Percentiles rank a stretch among this genome's conserved stretches.
Evolutionary conservation across 2,797 vertebrate species (phyloP).

Genomic region (Molossus molossus): DNA sequence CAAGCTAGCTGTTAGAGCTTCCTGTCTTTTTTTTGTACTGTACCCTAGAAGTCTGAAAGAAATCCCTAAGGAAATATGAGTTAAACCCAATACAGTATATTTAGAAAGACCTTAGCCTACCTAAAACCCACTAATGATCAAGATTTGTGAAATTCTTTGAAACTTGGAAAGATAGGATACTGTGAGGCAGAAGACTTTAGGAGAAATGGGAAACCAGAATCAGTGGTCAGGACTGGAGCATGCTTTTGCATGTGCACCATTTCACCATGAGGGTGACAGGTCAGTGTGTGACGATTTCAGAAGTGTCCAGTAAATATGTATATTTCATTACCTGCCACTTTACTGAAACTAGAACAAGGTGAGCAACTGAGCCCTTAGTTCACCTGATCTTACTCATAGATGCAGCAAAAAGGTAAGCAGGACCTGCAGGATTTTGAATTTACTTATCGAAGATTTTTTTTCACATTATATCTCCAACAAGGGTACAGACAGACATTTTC

Average conservation of each 20-base stretch:
- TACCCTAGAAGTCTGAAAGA: not conserved
- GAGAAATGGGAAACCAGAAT: not conserved
- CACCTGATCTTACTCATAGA: not conserved
- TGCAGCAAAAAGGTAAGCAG: not conserved
- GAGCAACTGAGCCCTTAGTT: not conserved
- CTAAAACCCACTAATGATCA: not conserved
- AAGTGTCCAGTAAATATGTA: not conserved
- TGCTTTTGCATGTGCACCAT: not conserved
- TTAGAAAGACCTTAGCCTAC: not conserved
- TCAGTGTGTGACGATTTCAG: not conserved
- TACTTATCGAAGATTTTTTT: not conserved
- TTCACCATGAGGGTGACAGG: not conserved
- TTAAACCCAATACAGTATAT: not conserved
- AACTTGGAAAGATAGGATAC: not conserved
- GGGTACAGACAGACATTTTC: not conserved
- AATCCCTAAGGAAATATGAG: not conserved
- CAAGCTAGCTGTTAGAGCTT: not conserved
- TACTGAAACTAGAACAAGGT: not conserved
- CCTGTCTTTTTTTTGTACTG: not conserved
- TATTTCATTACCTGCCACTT: not conserved
- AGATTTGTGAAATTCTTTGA: conserved; percentile 27
- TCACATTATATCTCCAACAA: not conserved
- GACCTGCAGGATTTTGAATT: not conserved
- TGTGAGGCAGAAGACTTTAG: not conserved
- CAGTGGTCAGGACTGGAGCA: not conserved